Conservation (phyloP, 1,140 invertebrate genomes). For the Bradynema listronoti region DNA sequence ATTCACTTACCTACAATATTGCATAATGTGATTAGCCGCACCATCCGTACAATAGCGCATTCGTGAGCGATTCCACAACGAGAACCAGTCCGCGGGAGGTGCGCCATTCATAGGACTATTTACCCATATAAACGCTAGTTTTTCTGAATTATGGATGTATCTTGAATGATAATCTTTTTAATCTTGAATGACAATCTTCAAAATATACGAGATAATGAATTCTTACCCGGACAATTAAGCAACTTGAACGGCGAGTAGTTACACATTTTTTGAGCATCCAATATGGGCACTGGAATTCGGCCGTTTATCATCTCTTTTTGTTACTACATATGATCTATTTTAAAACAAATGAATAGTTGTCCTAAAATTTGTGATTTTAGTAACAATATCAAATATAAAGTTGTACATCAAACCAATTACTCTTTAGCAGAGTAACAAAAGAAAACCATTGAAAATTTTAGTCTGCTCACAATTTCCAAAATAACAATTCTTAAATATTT, state of each 20-base stretch:
- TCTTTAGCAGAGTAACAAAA: too few species aligned
- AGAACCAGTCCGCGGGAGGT: constrained; percentile 12
- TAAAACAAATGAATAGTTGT: too few species aligned
- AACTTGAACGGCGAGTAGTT: not conserved
- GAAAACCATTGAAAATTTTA: too few species aligned
- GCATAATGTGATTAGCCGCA: constrained; percentile 14
- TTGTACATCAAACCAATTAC: too few species aligned
- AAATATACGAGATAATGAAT: not conserved
- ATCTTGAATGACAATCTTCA: not conserved
- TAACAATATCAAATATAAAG: too few species aligned
- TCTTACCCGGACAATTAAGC: not conserved
- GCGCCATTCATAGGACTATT: constrained; percentile 5
- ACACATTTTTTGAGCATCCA: too few species aligned
- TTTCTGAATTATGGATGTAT: constrained; percentile 11
- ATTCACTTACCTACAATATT: constrained; percentile 19
- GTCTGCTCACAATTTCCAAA: too few species aligned
- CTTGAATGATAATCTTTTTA: not conserved
- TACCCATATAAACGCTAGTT: constrained; percentile 10
- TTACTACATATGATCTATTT: too few species aligned
- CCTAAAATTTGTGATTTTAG: too few species aligned
- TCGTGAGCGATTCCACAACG: constrained; percentile 19
- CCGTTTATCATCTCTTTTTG: too few species aligned
- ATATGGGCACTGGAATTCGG: too few species aligned
- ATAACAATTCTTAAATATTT: too few species aligned
- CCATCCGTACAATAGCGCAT: constrained; percentile 24